These are phyloP conservation scores for Craterocephalus amniculus DNA, from an alignment of 2,797 vertebrate genomes.

Conservation along the genomic window DNA sequence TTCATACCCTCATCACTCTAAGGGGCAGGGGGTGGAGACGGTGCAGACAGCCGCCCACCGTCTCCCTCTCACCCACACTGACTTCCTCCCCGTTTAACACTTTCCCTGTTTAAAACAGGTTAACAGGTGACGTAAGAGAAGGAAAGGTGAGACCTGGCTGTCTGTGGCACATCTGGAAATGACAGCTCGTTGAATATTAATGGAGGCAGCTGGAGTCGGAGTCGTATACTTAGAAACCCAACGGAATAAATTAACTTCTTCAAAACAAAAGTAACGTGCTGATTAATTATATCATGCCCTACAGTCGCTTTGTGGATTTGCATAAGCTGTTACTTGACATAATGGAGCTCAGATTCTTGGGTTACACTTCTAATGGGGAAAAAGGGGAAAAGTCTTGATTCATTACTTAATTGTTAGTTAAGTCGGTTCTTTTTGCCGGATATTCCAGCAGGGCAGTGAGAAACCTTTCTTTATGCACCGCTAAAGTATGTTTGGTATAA, in stretches of 20 bases:
- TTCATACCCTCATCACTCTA: constrained; percentile 5
- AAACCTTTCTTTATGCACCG: neutral
- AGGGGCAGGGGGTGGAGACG: neutral
- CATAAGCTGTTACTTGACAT: neutral
- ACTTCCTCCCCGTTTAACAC: constrained; percentile 42
- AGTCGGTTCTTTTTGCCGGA: too few species aligned
- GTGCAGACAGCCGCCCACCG: constrained; percentile 9
- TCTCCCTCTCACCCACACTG: neutral
- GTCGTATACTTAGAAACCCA: neutral
- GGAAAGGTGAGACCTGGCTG: constrained; percentile 42
- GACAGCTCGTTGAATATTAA: constrained; percentile 67
- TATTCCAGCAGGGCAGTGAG: too few species aligned
- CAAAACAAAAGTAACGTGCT: neutral
- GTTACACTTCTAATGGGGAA: neutral
- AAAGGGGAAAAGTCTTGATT: neutral
- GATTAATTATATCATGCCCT: neutral
- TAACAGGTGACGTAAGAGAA: constrained; percentile 5
- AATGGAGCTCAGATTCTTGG: neutral
- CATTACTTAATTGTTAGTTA: too few species aligned
- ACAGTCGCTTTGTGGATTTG: neutral
- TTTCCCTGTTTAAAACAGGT: constrained; percentile 19
- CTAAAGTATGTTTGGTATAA: neutral
- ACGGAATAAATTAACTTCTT: neutral
- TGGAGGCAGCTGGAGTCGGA: constrained; percentile 25
- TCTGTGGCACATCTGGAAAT: constrained; percentile 50